Conservation (phyloP, 2,888 invertebrate species). For the Parasteatoda lunata region DNA sequence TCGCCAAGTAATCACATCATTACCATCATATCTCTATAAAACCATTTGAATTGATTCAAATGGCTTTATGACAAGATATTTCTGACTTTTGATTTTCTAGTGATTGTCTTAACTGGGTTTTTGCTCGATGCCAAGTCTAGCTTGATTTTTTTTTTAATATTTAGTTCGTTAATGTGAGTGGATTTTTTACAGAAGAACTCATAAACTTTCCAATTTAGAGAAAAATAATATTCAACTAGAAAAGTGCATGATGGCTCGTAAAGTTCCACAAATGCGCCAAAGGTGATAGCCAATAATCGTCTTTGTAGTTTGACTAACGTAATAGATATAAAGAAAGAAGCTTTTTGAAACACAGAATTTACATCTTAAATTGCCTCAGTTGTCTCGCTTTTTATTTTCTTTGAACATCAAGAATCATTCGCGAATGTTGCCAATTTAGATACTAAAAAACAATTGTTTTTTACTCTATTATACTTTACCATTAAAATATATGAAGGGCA, state of each 20-base stretch:
- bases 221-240: conserved; percentile 24
- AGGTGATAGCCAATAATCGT: conserved; percentile 32
- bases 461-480: too few relatives aligned
- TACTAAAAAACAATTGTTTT: too few relatives aligned
- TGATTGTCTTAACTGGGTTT: not conserved
- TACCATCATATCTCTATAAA: not conserved
- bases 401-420: not conserved
- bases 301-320: not conserved
- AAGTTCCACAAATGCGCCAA: not conserved
- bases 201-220: conserved; percentile 26
- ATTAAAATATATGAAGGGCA: too few relatives aligned
- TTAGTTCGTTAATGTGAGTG: not conserved
- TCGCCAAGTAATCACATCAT: conserved; percentile 27
- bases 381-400: not conserved
- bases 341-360: not conserved
- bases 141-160: too few relatives aligned
- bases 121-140: too few relatives aligned
- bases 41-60: conserved; percentile 32
- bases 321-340: not conserved
- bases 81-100: not conserved
- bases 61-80: not conserved
- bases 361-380: not conserved
- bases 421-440: too few relatives aligned
- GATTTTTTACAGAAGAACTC: not conserved
- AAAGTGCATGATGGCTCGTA: not conserved